Conservation (phyloP, 2,113 vertebrate species). For the Cariama cristata region DNA sequence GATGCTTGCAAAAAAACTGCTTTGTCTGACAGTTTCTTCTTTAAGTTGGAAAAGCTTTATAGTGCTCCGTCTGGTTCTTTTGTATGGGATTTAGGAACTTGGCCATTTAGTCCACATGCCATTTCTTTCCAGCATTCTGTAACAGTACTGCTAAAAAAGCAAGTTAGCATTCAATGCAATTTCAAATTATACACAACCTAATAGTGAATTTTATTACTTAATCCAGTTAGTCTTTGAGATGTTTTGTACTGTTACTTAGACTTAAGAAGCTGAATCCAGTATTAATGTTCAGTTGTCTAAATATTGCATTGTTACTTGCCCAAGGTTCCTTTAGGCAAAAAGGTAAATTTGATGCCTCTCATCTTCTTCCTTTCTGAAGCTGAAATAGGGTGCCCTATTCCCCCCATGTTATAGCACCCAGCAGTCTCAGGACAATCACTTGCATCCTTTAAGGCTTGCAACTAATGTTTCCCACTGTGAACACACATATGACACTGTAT, state of each 20-base stretch:
- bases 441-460: background rate
- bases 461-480: background rate
- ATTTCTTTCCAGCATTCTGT: background rate
- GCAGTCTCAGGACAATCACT: background rate
- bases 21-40: background rate
- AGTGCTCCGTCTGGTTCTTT: background rate
- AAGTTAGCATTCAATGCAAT: background rate
- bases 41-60: background rate
- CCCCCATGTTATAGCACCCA: background rate
- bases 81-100: background rate
- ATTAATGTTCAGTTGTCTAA: background rate
- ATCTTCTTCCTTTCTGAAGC: background rate
- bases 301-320: background rate
- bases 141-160: background rate
- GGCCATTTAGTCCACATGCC: background rate
- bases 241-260: background rate
- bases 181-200: background rate
- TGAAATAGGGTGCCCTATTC: background rate
- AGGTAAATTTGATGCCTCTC: background rate
- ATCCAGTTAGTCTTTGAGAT: background rate
- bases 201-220: background rate
- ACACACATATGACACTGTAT: background rate
- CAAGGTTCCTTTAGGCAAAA: background rate
- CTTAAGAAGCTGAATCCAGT: background rate
- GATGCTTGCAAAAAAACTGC: background rate